These are phyloP conservation scores for Odontomachus brunneus DNA, from an alignment of 1,140 invertebrate species.

Conservation along the genomic window DNA sequence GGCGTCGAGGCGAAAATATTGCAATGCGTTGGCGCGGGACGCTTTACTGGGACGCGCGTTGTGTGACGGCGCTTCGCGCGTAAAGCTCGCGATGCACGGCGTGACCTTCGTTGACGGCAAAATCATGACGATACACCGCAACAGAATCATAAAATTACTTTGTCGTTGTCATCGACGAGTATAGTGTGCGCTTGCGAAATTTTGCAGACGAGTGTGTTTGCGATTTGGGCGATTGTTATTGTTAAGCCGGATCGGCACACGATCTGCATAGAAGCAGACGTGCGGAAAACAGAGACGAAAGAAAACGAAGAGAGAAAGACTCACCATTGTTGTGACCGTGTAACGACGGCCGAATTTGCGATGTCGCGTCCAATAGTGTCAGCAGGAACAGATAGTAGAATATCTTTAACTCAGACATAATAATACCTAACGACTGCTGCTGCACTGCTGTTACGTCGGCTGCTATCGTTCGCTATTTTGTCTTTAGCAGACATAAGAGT, in stretches of 20 bases:
- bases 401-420: constrained; percentile 83
- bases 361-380: constrained; percentile 80
- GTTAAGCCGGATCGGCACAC: not conserved
- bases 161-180: not conserved
- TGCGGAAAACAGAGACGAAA: not conserved
- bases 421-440: constrained; percentile 67
- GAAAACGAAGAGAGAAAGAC: constrained; percentile 36
- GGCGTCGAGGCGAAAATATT: not conserved
- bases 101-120: constrained; percentile 34
- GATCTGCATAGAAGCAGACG: constrained; percentile 21
- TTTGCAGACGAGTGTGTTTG: not conserved
- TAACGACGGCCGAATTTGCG: constrained; percentile 82
- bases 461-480: constrained; percentile 70
- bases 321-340: constrained; percentile 85
- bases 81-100: constrained; percentile 14
- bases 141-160: too few relatives aligned
- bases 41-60: not conserved
- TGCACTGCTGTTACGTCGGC: constrained; percentile 59
- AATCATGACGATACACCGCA: too few relatives aligned
- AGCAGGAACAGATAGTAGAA: constrained; percentile 82
- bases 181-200: not conserved
- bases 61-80: constrained; percentile 46
- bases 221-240: constrained; percentile 12
- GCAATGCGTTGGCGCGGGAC: not conserved
- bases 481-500: constrained; percentile 77